phyloP scores from a whole-genome alignment of 2,113 vertebrate genomes.

The Anser cygnoides region DNA sequence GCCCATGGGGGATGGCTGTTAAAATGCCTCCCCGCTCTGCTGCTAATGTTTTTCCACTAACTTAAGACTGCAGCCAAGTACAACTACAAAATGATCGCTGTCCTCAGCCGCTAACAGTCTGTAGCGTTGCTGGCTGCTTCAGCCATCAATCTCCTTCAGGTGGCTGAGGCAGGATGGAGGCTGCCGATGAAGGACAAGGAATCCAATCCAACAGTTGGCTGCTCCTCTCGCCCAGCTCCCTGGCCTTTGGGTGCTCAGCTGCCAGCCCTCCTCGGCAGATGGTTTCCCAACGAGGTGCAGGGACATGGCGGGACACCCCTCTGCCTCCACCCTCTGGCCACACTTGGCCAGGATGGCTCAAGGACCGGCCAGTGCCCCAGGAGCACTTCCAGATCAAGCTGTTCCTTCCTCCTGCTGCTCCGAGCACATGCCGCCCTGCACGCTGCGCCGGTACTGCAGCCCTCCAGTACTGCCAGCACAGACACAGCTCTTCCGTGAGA shows the following conservation, averaged over 20 bases:
- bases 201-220: not conserved
- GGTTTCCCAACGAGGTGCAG: not conserved
- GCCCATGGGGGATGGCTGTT: no score
- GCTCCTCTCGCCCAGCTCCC: not conserved
- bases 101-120: not conserved
- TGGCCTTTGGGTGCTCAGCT: not conserved
- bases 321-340: not conserved
- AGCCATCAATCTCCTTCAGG: conserved; percentile 10
- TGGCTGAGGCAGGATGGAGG: not conserved
- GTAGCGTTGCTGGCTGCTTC: not conserved
- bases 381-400: not conserved
- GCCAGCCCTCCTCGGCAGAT: not conserved
- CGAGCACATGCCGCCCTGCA: not conserved
- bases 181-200: conserved; percentile 27
- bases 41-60: not conserved
- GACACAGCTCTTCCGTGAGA: not conserved
- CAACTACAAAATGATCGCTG: not conserved
- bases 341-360: not conserved
- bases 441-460: not conserved
- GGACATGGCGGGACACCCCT: not conserved
- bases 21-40: not conserved
- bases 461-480: not conserved
- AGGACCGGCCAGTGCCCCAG: not conserved
- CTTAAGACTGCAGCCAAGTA: not conserved
- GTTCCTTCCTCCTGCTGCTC: not conserved